Conservation (phyloP, 2,797 vertebrate species). For the Rhyacichthys aspro region DNA sequence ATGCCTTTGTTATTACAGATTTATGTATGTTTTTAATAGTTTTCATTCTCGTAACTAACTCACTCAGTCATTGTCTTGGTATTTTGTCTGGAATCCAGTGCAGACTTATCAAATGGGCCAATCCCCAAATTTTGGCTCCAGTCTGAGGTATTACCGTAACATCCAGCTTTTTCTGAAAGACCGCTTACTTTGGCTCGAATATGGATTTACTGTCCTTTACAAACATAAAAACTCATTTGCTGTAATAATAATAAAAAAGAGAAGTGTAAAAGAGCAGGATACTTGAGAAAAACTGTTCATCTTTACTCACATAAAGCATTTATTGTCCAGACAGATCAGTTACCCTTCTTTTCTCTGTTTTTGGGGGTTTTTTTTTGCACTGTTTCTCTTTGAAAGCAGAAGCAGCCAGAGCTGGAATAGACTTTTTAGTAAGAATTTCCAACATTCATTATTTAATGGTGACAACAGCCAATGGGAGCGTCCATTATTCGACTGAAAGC, state of each 20-base stretch:
- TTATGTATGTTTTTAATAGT: neutral
- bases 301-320: conserved; percentile 24
- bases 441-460: too few relatives aligned
- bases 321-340: too few relatives aligned
- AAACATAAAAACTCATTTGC: conserved; percentile 46
- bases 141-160: conserved; percentile 59
- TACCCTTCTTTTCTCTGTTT: too few relatives aligned
- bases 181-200: conserved; percentile 60
- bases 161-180: conserved; percentile 61
- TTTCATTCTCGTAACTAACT: neutral
- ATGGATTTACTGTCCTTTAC: conserved; percentile 50
- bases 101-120: conserved; percentile 46
- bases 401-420: too few relatives aligned
- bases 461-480: too few relatives aligned
- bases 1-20: too few relatives aligned
- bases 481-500: too few relatives aligned
- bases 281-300: conserved; percentile 5
- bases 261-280: too few relatives aligned
- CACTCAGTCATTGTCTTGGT: conserved; percentile 60
- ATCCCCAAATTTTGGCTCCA: conserved; percentile 54
- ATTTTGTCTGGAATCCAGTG: conserved; percentile 60
- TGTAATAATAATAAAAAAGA: too few relatives aligned
- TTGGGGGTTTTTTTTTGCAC: too few relatives aligned
- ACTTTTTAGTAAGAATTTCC: too few relatives aligned
- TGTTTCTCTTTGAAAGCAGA: too few relatives aligned